Conservation (phyloP, 2,797 vertebrate species). For the Anguilla anguilla region DNA sequence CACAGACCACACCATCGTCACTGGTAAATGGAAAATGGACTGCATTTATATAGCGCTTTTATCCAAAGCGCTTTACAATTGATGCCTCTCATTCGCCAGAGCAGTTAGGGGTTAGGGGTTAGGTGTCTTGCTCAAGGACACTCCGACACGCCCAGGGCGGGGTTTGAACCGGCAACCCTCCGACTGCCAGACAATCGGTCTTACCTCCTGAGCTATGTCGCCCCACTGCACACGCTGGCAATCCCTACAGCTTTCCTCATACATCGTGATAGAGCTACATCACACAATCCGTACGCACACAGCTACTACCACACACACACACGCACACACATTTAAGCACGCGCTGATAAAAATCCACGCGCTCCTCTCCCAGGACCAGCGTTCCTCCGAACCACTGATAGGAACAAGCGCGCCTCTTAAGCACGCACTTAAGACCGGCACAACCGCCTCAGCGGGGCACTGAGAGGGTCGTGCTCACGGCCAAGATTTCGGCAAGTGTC, state of each 20-base stretch:
- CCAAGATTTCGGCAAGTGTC: not conserved
- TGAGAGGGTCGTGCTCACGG: no score
- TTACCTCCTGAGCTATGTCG: no score
- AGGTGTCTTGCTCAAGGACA: no score
- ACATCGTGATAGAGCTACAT: not conserved
- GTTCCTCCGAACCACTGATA: not conserved
- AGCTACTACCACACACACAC: conserved; percentile 6
- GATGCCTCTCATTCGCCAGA: no score
- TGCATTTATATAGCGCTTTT: no score
- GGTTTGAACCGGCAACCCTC: no score
- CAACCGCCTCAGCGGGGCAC: not conserved
- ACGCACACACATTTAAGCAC: not conserved
- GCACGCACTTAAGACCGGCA: not conserved
- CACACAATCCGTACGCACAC: conserved; percentile 16
- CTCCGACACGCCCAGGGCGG: no score
- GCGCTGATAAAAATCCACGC: not conserved
- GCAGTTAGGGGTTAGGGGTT: no score
- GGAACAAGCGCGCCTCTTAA: not conserved
- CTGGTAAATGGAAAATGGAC: no score
- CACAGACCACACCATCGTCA: conserved; percentile 40
- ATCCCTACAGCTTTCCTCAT: conserved; percentile 20
- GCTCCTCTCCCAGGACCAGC: not conserved
- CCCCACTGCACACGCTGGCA: conserved; percentile 38
- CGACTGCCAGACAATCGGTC: no score
- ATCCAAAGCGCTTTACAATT: no score